Percentiles rank a stretch among this genome's conserved stretches.
These are phyloP conservation scores for Plagodis pulveraria DNA, from an alignment of 2,888 invertebrate genomes.

Conservation along the genomic window DNA sequence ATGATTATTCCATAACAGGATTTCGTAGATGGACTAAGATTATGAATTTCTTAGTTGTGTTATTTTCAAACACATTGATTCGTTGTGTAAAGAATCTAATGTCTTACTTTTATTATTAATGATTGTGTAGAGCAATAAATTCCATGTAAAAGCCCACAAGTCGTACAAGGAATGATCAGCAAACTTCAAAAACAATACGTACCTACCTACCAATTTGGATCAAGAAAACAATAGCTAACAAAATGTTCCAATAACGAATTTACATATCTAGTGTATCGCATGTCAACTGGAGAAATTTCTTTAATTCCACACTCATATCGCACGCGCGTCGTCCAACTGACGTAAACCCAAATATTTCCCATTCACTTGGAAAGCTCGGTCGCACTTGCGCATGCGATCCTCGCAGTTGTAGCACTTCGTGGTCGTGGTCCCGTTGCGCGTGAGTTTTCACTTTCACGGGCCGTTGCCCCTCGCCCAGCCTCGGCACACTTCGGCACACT, in stretches of 20 bases:
- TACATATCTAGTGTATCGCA: background rate
- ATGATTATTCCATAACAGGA: too few species aligned
- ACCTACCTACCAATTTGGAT: too few species aligned
- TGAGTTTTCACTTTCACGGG: slow-evolving; percentile 70
- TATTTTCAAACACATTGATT: too few species aligned
- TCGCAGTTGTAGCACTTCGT: slow-evolving; percentile 6
- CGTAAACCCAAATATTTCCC: slow-evolving; percentile 43
- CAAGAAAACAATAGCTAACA: too few species aligned
- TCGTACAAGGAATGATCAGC: too few species aligned
- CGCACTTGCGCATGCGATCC: slow-evolving; percentile 40
- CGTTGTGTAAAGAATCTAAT: too few species aligned
- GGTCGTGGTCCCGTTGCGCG: slow-evolving; percentile 49
- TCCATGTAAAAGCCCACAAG: too few species aligned
- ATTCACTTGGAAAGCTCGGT: slow-evolving; percentile 51
- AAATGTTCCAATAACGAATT: background rate
- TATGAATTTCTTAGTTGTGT: too few species aligned
- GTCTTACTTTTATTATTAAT: too few species aligned
- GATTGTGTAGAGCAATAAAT: too few species aligned
- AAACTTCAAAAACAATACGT: too few species aligned
- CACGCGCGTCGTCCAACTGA: slow-evolving; percentile 20
- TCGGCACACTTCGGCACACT: slow-evolving; percentile 64
- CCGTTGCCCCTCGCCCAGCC: slow-evolving; percentile 62
- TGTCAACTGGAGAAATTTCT: slow-evolving; percentile 11
- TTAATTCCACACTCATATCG: slow-evolving; percentile 4
- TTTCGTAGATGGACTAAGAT: too few species aligned